Conservation (phyloP, 2,888 invertebrate genomes). For the Drosophila tripunctata region DNA sequence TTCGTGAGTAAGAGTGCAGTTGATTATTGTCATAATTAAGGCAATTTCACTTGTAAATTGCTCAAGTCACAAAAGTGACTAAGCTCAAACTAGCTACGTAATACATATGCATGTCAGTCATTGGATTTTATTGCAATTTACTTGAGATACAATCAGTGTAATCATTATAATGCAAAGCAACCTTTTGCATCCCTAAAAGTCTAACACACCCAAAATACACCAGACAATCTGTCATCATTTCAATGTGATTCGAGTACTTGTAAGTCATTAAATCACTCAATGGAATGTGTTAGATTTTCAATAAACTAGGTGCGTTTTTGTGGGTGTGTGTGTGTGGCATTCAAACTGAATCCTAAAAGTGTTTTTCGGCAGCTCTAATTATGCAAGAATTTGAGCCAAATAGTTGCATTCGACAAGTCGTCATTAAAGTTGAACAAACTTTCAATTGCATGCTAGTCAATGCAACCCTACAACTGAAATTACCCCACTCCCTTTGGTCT, state of each 20-base stretch:
- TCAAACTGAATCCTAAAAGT: too few species aligned
- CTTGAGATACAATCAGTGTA: slow-evolving; percentile 43
- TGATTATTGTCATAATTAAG: slow-evolving; percentile 24
- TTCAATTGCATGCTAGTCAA: slow-evolving; percentile 54
- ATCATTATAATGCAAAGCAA: slow-evolving; percentile 43
- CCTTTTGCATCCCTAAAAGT: background rate
- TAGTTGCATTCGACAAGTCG: slow-evolving; percentile 17
- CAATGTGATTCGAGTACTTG: slow-evolving; percentile 8
- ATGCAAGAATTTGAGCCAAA: slow-evolving; percentile 45
- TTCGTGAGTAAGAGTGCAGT: slow-evolving; percentile 5
- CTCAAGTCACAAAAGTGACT: slow-evolving; percentile 14
- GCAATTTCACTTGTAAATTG: slow-evolving; percentile 18
- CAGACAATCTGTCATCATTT: slow-evolving; percentile 43
- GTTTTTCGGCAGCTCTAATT: slow-evolving; percentile 44
- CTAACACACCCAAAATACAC: slow-evolving; percentile 33
- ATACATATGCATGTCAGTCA: slow-evolving; percentile 37
- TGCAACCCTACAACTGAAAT: background rate
- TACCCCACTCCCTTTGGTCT: background rate
- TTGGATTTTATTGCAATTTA: slow-evolving; percentile 26
- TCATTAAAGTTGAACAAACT: slow-evolving; percentile 68
- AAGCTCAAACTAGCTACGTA: background rate
- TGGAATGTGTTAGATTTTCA: slow-evolving; percentile 11
- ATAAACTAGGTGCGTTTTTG: slow-evolving; percentile 7
- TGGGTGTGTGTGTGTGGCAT: slow-evolving; percentile 24
- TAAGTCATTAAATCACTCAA: slow-evolving; percentile 39